These are phyloP conservation scores for Pseudomugil tenellus DNA, from an alignment of 2,797 vertebrate genomes.

Conservation along the genomic window DNA sequence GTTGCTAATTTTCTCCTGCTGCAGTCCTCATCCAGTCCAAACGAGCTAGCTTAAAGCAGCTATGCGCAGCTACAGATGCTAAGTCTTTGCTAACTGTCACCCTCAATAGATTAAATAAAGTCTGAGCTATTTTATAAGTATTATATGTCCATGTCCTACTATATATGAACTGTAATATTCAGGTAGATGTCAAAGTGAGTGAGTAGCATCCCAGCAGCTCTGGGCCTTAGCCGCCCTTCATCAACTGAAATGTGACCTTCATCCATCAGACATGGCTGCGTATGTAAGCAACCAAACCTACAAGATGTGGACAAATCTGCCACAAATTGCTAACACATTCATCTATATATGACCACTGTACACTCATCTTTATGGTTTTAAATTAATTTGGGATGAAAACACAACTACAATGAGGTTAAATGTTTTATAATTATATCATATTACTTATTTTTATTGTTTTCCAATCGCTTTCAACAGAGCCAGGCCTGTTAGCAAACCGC, in stretches of 20 bases:
- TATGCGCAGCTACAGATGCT: background rate
- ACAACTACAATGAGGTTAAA: background rate
- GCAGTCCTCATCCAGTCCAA: background rate
- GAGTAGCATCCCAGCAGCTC: constrained; percentile 28
- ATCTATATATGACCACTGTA: background rate
- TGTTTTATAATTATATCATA: background rate
- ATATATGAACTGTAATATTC: background rate
- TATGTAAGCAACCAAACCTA: constrained; percentile 20
- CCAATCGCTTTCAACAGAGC: background rate
- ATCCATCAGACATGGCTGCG: constrained; percentile 43
- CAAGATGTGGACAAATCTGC: background rate
- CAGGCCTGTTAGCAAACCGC: constrained; percentile 28
- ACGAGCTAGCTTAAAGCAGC: constrained; percentile 3
- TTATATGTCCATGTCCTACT: background rate
- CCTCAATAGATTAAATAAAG: constrained; percentile 2
- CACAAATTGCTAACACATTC: background rate
- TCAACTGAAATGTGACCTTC: constrained; percentile 64
- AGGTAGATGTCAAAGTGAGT: background rate
- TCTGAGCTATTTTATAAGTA: background rate
- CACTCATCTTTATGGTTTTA: background rate
- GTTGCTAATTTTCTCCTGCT: background rate
- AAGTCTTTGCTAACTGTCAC: constrained; percentile 9
- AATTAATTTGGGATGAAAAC: background rate
- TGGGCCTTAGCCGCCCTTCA: constrained; percentile 63
- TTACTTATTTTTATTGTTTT: too few species aligned